phyloP scores from a whole-genome alignment of 2,113 vertebrate species.

The Varanus salvator region DNA sequence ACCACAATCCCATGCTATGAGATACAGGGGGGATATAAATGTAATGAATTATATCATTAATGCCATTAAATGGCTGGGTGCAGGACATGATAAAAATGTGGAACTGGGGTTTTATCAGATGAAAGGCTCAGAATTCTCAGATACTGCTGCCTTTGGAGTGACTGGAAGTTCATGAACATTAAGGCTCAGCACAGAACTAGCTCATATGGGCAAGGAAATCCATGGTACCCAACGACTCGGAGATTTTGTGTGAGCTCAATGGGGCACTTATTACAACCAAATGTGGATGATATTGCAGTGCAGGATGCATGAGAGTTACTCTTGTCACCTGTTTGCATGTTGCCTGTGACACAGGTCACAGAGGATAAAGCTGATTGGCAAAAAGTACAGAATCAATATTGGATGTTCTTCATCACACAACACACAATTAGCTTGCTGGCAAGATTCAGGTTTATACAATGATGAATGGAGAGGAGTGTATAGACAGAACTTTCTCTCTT shows the following conservation, averaged over 20 bases:
- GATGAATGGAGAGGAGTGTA: neutral
- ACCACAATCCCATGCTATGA: too few species aligned
- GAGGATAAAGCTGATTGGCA: neutral
- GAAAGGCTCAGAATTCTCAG: neutral
- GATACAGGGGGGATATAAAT: neutral
- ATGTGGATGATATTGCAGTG: neutral
- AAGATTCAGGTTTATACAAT: neutral
- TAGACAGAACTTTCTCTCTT: slow-evolving; percentile 20
- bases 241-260: neutral
- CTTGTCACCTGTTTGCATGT: neutral
- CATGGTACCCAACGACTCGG: neutral
- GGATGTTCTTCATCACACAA: neutral
- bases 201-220: neutral
- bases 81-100: neutral
- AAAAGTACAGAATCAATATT: neutral
- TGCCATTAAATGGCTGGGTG: too few species aligned
- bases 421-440: neutral
- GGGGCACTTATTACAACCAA: neutral
- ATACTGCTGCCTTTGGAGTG: too few species aligned
- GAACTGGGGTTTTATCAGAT: neutral
- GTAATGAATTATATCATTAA: neutral
- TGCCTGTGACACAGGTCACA: neutral
- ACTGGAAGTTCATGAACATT: neutral
- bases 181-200: neutral
- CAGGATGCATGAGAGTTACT: neutral